Evolutionary conservation across 2,888 invertebrate genomes (phyloP), one percentile per base, ranked within the genome.

Genomic region (Harpalus rubripes): DNA sequence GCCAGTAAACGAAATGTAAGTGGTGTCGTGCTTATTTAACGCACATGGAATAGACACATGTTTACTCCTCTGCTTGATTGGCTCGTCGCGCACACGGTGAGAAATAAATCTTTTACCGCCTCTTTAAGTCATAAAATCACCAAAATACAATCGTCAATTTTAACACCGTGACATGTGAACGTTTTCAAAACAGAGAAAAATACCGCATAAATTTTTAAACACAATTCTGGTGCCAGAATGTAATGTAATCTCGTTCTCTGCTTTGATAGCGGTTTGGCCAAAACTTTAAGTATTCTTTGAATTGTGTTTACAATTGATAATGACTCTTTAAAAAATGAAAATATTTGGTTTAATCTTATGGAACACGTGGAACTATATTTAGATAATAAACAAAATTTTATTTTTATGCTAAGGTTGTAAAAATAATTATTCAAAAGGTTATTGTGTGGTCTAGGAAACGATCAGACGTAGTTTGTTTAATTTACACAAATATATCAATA

Each of bases 131-230:
- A 76, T 83, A 83, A 83, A 83, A 76, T 83, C 83, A 83, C 59
- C 65, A 83, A 74, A 83, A 83, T 83, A 83, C 83, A 83, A 83
- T 83, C 83, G 83, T 83, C 83, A 83, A 74, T 83, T 83, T 83
- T 74, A 76, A 76, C 39, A 76, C 74, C 83, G 59, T 83, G 83
- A 76, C 83, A 83, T 76, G 15, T 83, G 83, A 83, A 72, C 83
- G 83, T 61, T 74, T 76, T 76, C 74, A 83, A 83, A 74, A 83
- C 83, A 83, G 72, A 83, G 72, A 76, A 61, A 72, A 83, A 59
- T 56, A 81, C 74, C 74, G 74, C 72, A 83, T 83, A 83, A 83
- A 83, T 61, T 59, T 74, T 76, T 76, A 74, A 83, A 83, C 74
- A 83, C 39, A 74, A 74, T 18, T 61, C 59, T 41, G n/a, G 63